Base-by-base conservation (phyloP, 2,797 vertebrate species). In the Myotis findleyi region DNA sequence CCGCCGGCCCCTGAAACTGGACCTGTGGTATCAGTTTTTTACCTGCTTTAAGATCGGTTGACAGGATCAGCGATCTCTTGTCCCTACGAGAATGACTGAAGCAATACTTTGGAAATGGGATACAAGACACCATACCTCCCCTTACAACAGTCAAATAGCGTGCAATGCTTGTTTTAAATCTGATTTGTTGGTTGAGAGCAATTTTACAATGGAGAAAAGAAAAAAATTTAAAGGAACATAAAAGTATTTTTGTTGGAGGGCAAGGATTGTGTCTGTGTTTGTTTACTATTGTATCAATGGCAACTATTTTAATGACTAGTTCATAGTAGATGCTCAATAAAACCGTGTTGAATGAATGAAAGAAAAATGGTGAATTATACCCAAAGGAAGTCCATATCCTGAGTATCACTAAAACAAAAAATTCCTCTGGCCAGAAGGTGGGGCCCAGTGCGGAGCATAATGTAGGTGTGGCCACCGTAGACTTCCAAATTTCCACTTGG, bases 21-120 rank as follows among this genome's bases (percentile, higher is more conserved):
- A 95, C 95, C 96, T 94, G 83, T 3, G 66, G 83, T 95, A 68
- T 96, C 96, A 75, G 38, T 38, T 93, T 92, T 95, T 93, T 91
- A 72, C 94, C 77, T 49, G 86, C 91, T 88, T 17, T 12, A 16
- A 94, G 97, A 97, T 97, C 93, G 4, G 87, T 85, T 97, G 91
- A 95, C 97, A 89, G 86, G 83, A 84, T 87, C 89, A 91, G 84
- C 3, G 2, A 64, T 82, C 93, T 17, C 93, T 69, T 76, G 33
- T 87, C 83, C 95, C 88, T 53, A 16, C 13, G 82, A 91, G 59
- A 88, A 44, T 86, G 90, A 73, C 71, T 23, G 41, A 71, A 36
- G 82, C 72, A 49, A 3, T 30, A 2, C 55, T 94, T 84, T 10
- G 57, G 88, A 94, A 97, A 96, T 62, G 59, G 69, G 68, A 83